Conservation (phyloP, 2,113 vertebrate genomes). For the Aegotheles bennettii region DNA sequence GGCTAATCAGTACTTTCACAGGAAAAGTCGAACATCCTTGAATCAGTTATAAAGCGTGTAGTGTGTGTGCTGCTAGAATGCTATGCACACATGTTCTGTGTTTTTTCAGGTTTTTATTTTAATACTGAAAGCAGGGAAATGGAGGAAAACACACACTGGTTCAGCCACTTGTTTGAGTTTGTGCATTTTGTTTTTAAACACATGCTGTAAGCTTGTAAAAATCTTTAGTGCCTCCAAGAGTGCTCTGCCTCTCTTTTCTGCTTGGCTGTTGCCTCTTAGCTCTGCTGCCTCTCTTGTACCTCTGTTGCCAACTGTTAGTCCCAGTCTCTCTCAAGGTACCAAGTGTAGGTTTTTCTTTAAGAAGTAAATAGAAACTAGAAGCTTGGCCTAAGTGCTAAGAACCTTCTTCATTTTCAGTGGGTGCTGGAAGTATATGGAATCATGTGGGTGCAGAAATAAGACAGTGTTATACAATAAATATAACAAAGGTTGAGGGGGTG, state of each 20-base stretch:
- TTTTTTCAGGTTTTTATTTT: neutral
- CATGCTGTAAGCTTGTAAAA: neutral
- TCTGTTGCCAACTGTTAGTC: neutral
- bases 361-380: neutral
- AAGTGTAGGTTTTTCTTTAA: neutral
- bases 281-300: neutral
- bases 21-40: neutral
- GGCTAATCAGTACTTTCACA: neutral
- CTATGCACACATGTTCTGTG: neutral
- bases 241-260: neutral
- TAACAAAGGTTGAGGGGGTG: neutral
- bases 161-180: neutral
- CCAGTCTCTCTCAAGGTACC: neutral
- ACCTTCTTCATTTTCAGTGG: neutral
- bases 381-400: neutral
- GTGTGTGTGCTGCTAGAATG: neutral
- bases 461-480: neutral
- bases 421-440: neutral
- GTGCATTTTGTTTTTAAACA: neutral
- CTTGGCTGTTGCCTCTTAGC: neutral
- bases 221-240: neutral
- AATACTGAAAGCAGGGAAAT: neutral
- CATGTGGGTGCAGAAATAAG: rapidly evolving
- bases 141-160: neutral
- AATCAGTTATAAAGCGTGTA: neutral